Percentiles rank a stretch among this genome's conserved stretches.
These are phyloP conservation scores for Stomatorhinus walkeri DNA, from an alignment of 2,797 vertebrate species.

Conservation along the genomic window DNA sequence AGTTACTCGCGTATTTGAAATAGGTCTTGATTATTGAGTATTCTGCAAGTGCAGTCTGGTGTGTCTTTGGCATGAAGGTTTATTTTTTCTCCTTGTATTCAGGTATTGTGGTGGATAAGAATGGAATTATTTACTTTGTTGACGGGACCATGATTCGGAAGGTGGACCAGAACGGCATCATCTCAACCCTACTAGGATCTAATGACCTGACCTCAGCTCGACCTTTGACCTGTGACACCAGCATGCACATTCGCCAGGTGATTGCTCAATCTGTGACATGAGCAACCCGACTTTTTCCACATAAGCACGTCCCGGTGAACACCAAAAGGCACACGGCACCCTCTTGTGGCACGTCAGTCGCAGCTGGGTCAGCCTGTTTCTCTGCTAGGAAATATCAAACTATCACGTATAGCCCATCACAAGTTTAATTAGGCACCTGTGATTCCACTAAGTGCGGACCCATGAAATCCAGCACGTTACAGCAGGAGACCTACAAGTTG, in stretches of 20 bases:
- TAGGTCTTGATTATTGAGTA: constrained; percentile 67
- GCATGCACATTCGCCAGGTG: constrained; percentile 98
- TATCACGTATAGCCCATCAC: not conserved
- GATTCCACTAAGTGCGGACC: not conserved
- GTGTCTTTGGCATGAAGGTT: constrained; percentile 36
- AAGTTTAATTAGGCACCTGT: not conserved
- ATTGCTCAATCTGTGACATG: not conserved
- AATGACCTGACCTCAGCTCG: constrained; percentile 92
- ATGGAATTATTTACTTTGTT: constrained; percentile 93
- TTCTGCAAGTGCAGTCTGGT: constrained; percentile 52
- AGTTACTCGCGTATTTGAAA: not conserved
- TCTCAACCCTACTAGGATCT: constrained; percentile 91
- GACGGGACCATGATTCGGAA: constrained; percentile 95
- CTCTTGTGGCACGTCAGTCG: constrained; percentile 30
- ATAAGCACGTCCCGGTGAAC: not conserved
- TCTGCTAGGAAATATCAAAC: not conserved
- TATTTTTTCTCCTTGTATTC: constrained; percentile 34
- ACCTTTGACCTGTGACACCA: constrained; percentile 87
- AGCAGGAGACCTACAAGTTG: not conserved
- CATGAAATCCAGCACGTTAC: not conserved
- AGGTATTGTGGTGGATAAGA: constrained; percentile 92
- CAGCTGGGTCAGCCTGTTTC: not conserved
- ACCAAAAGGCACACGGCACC: constrained; percentile 33
- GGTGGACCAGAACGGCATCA: constrained; percentile 91
- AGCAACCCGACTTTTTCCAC: not conserved